These are phyloP conservation scores for Spizella passerina DNA, from an alignment of 2,797 vertebrate species.

Conservation along the genomic window DNA sequence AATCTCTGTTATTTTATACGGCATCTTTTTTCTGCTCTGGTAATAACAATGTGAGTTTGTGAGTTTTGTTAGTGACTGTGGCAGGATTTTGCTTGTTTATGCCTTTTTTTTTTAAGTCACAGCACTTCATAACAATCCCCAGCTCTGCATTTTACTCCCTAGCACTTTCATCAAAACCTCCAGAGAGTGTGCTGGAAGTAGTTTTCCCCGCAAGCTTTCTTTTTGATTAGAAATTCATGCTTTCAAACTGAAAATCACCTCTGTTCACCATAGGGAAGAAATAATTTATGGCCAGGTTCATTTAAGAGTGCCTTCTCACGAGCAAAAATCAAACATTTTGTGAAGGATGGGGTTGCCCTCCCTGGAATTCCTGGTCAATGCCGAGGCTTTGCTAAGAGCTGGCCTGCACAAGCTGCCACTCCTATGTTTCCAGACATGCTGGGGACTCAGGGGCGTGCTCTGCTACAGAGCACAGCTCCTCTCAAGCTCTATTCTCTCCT, in stretches of 20 bases:
- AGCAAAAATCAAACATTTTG: background rate
- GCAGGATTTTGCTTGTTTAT: background rate
- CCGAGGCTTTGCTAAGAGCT: background rate
- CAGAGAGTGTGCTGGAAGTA: background rate
- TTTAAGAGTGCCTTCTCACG: background rate
- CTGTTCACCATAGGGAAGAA: background rate
- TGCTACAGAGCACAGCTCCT: background rate
- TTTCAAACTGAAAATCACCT: background rate
- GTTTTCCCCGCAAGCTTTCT: background rate
- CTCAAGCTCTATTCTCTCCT: background rate
- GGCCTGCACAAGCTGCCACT: background rate
- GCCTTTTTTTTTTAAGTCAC: background rate
- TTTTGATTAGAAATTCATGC: conserved; percentile 4
- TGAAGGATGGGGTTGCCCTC: background rate
- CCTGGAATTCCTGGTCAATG: background rate
- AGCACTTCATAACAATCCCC: background rate
- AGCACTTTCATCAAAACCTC: background rate
- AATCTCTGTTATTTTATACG: background rate
- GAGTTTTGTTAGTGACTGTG: background rate
- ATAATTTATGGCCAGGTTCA: background rate
- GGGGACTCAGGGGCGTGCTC: background rate
- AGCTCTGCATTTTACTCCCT: background rate
- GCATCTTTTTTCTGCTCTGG: background rate
- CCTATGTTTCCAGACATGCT: background rate
- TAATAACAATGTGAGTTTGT: background rate